A percentile compares a stretch with the other conserved stretches of the same genome.
Evolutionary conservation across 2,888 invertebrate genomes (phyloP).

Genomic region (Pammene fasciana): DNA sequence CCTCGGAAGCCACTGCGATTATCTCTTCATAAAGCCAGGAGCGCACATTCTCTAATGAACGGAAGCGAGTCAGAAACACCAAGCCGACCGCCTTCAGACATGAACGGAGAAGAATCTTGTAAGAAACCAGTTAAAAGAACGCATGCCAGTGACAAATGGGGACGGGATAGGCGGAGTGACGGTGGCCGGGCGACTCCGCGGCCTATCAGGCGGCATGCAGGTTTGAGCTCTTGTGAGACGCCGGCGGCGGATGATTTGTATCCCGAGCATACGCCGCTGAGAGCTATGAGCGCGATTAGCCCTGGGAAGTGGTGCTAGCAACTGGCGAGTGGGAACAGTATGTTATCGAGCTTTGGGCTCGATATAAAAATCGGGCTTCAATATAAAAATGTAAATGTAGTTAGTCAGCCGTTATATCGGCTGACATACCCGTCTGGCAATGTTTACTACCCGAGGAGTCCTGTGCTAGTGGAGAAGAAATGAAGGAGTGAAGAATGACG

Average conservation of each 20-base stretch:
- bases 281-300: slow-evolving; percentile 51
- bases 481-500: too few species aligned
- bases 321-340: neutral
- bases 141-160: slow-evolving; percentile 68
- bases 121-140: slow-evolving; percentile 85
- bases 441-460: too few species aligned
- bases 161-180: slow-evolving; percentile 60
- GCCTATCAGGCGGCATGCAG: slow-evolving; percentile 60
- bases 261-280: slow-evolving; percentile 60
- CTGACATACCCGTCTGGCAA: too few species aligned
- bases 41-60: slow-evolving; percentile 87
- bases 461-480: too few species aligned
- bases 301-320: slow-evolving; percentile 66
- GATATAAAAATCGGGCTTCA: too few species aligned
- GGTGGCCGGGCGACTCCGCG: slow-evolving; percentile 70
- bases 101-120: slow-evolving; percentile 76
- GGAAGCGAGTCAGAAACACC: slow-evolving; percentile 75
- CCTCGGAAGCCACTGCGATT: slow-evolving; percentile 93
- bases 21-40: slow-evolving; percentile 92
- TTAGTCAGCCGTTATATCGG: too few species aligned
- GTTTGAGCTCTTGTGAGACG: slow-evolving; percentile 61
- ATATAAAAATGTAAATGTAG: neutral
- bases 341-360: neutral
- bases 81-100: slow-evolving; percentile 65
- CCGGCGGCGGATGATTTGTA: slow-evolving; percentile 73